Percentiles rank a stretch among this genome's conserved stretches.
Evolutionary conservation across 2,888 invertebrate genomes (phyloP).

Genomic region (Chrysolina oricalcia): DNA sequence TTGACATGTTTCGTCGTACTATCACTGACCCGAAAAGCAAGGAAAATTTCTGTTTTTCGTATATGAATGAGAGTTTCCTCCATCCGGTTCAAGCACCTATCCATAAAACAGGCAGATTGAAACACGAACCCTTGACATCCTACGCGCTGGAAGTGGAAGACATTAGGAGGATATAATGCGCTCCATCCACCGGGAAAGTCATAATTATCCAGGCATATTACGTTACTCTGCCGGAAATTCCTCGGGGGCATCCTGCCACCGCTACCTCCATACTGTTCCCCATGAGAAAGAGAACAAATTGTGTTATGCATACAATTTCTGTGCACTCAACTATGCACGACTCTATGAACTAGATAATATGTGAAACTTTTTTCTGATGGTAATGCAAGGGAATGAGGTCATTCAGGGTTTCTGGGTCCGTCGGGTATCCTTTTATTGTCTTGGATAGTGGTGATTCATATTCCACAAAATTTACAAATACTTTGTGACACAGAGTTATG

Average conservation of each 20-base stretch:
- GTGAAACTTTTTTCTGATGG: too few species aligned
- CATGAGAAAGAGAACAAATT: slow-evolving; percentile 48
- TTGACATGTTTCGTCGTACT: not conserved
- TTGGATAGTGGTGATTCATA: too few species aligned
- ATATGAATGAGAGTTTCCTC: not conserved
- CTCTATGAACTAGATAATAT: slow-evolving; percentile 2
- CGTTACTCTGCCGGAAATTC: slow-evolving; percentile 44
- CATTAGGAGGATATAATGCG: slow-evolving; percentile 15
- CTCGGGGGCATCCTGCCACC: slow-evolving; percentile 41
- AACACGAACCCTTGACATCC: slow-evolving; percentile 1
- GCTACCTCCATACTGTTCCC: slow-evolving; percentile 31
- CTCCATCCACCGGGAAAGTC: slow-evolving; percentile 29
- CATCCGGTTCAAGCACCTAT: not conserved
- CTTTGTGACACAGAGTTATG: too few species aligned
- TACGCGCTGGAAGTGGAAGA: slow-evolving; percentile 9
- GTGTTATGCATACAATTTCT: slow-evolving; percentile 39
- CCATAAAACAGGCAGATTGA: not conserved
- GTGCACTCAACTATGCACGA: slow-evolving; percentile 9
- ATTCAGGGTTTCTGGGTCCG: too few species aligned
- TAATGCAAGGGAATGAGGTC: too few species aligned
- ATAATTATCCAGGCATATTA: slow-evolving; percentile 46
- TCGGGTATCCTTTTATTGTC: too few species aligned
- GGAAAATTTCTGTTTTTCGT: not conserved
- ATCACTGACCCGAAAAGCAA: not conserved
- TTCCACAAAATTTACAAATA: too few species aligned